phyloP scores from a whole-genome alignment of 2,797 vertebrate genomes.

The Hydrolagus colliei region DNA sequence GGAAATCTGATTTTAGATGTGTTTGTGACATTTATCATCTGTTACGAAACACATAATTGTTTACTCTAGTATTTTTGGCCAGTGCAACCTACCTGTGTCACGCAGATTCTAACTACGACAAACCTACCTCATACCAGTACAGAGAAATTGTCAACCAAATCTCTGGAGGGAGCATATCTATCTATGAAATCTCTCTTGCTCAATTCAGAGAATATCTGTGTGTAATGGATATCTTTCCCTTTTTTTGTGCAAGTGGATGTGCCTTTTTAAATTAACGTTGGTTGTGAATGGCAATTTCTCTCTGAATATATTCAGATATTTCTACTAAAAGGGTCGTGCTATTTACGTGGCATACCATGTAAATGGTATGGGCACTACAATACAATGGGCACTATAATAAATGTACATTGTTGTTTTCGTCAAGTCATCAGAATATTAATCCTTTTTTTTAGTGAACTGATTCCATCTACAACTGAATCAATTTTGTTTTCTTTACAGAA shows the following conservation, averaged over 20 bases:
- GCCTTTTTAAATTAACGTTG: background rate
- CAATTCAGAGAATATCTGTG: background rate
- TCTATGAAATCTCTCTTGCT: background rate
- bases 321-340: background rate
- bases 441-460: background rate
- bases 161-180: too few relatives aligned
- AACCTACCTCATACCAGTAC: background rate
- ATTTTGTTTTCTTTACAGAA: slow-evolving; percentile 9
- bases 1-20: background rate
- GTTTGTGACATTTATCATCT: background rate
- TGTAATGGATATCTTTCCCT: background rate
- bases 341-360: background rate
- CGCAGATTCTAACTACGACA: background rate
- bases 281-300: too few relatives aligned
- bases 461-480: background rate
- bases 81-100: too few relatives aligned
- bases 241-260: background rate
- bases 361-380: background rate
- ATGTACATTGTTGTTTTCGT: too few relatives aligned
- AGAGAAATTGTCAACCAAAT: background rate
- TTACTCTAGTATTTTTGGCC: background rate
- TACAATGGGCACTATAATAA: too few relatives aligned
- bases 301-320: background rate
- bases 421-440: background rate
- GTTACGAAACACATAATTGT: background rate